These are phyloP conservation scores for Riparia riparia DNA, from an alignment of 2,113 vertebrate genomes.

Conservation along the genomic window DNA sequence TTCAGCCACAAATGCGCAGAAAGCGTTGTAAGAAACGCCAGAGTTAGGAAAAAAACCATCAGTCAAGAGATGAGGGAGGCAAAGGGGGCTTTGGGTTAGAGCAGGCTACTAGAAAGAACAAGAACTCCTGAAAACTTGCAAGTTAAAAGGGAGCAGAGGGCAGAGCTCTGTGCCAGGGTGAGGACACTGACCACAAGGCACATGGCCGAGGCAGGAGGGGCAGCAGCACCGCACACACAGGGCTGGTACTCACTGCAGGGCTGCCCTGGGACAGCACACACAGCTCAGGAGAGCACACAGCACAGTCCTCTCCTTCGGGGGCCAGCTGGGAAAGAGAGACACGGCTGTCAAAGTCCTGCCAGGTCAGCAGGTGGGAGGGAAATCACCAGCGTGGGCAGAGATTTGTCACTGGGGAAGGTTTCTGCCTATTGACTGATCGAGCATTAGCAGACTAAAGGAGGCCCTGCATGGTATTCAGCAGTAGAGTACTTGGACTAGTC, in stretches of 20 bases:
- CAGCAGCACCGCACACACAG: constrained; percentile 10
- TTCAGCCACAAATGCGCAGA: neutral
- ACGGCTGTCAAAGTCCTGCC: neutral
- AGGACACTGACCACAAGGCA: neutral
- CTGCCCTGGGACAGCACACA: constrained; percentile 7
- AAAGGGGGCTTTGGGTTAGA: neutral
- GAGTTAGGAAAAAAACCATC: neutral
- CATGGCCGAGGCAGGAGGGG: neutral
- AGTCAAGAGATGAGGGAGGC: neutral
- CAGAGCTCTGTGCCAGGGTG: neutral
- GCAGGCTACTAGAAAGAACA: neutral
- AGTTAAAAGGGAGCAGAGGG: neutral
- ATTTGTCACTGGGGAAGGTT: neutral
- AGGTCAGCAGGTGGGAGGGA: neutral
- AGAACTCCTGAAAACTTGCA: neutral
- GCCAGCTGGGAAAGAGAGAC: constrained; percentile 48
- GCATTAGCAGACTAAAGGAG: neutral
- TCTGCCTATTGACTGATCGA: neutral
- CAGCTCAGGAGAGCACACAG: constrained; percentile 59
- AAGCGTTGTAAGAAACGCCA: neutral
- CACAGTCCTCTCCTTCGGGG: constrained; percentile 53
- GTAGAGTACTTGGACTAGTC: neutral
- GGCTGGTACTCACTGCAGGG: constrained; percentile 50
- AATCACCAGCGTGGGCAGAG: neutral
- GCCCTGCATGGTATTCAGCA: neutral